Evolutionary conservation across 2,113 vertebrate genomes (phyloP).

Genomic region (Acrocephalus arundinaceus): DNA sequence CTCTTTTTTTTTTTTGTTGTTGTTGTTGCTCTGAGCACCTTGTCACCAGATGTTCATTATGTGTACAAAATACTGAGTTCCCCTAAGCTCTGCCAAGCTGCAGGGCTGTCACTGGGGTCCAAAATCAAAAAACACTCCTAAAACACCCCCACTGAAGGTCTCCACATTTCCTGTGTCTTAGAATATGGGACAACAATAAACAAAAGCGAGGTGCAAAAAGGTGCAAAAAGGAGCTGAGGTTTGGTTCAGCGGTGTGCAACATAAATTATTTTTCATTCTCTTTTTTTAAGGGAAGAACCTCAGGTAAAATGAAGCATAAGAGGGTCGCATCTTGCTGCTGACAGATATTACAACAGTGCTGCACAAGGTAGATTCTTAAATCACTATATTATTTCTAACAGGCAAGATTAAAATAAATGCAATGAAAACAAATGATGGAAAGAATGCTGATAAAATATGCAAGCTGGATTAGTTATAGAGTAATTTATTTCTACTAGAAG

Average conservation of each 20-base stretch:
- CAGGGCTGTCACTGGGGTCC: neutral
- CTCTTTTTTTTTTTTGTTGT: neutral
- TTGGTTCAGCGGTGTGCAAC: neutral
- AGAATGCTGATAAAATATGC: constrained; percentile 63
- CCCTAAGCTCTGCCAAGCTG: neutral
- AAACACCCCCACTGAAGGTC: neutral
- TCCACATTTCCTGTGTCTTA: neutral
- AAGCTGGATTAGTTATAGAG: constrained; percentile 62
- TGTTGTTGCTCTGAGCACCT: constrained; percentile 46
- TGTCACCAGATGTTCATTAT: constrained; percentile 81
- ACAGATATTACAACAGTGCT: neutral
- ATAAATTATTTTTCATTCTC: neutral
- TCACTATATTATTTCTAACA: constrained; percentile 14
- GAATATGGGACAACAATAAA: neutral
- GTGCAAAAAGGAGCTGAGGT: neutral
- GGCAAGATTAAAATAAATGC: constrained; percentile 52
- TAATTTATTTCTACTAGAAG: constrained; percentile 67
- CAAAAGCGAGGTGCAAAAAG: neutral
- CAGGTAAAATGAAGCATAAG: neutral
- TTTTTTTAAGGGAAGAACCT: neutral
- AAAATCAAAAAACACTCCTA: neutral
- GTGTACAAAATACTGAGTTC: constrained; percentile 12
- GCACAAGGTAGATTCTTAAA: neutral
- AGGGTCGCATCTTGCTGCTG: neutral
- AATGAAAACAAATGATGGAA: constrained; percentile 47